Evolutionary conservation across 2,888 invertebrate species (phyloP).

Genomic region (Calliphora vomitoria): DNA sequence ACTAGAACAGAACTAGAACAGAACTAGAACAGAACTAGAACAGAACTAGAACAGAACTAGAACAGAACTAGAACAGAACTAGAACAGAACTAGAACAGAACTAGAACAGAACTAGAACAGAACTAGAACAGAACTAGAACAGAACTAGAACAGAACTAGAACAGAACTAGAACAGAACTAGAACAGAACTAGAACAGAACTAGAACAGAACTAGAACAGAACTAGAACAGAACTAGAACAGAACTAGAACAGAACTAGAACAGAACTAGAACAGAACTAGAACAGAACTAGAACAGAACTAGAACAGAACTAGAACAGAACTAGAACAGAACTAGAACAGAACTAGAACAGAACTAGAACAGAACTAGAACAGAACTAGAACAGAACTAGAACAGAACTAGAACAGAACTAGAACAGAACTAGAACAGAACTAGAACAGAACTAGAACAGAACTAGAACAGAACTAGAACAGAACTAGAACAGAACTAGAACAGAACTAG

Average conservation of each 20-base stretch:
- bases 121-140: neutral
- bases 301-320: neutral
- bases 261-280: neutral
- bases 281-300: constrained; percentile 6
- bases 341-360: neutral
- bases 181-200: neutral
- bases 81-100: neutral
- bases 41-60: neutral
- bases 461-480: constrained; percentile 2
- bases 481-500: neutral
- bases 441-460: constrained; percentile 1
- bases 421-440: neutral
- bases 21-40: neutral
- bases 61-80: neutral
- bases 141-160: neutral
- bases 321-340: neutral
- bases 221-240: neutral
- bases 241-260: neutral
- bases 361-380: constrained; percentile 1
- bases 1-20: neutral
- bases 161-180: neutral
- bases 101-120: neutral
- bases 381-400: neutral
- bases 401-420: neutral
- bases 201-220: neutral